These are phyloP conservation scores for Eptesicus fuscus DNA, from an alignment of 2,113 vertebrate species.

Conservation along the genomic window DNA sequence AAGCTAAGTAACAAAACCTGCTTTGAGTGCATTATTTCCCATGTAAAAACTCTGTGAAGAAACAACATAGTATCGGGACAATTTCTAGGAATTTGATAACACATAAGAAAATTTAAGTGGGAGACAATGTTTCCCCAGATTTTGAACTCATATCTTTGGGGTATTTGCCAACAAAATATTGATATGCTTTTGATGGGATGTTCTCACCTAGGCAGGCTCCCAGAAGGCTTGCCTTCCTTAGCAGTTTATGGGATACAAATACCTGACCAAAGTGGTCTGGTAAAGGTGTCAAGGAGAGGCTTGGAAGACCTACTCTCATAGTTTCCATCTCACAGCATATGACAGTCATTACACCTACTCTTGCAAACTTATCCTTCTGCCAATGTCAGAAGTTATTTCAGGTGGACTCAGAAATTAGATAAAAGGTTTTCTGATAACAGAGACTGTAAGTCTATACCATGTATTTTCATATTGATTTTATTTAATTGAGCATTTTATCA, in stretches of 20 bases:
- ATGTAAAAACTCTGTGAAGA: neutral
- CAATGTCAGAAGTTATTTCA: neutral
- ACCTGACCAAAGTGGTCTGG: neutral
- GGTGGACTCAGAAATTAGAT: neutral
- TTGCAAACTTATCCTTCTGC: neutral
- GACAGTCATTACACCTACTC: neutral
- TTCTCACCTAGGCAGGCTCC: neutral
- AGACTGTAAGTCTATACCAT: neutral
- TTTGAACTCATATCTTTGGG: neutral
- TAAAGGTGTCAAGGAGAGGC: neutral
- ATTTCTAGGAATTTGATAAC: neutral
- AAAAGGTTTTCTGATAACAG: neutral
- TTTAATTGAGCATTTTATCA: neutral
- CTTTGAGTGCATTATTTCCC: neutral
- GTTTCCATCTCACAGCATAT: neutral
- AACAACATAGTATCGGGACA: neutral
- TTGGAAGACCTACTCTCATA: neutral
- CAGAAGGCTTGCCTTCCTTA: neutral
- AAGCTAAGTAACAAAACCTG: neutral
- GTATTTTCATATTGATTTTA: slow-evolving; percentile 18
- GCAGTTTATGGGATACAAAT: neutral
- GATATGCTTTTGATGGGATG: neutral
- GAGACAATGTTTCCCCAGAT: neutral
- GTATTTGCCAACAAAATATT: neutral
- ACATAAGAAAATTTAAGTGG: neutral